Evolutionary conservation across 2,113 vertebrate species (phyloP), one percentile per base, ranked within the genome.

Genomic region (Myotis lucifugus): DNA sequence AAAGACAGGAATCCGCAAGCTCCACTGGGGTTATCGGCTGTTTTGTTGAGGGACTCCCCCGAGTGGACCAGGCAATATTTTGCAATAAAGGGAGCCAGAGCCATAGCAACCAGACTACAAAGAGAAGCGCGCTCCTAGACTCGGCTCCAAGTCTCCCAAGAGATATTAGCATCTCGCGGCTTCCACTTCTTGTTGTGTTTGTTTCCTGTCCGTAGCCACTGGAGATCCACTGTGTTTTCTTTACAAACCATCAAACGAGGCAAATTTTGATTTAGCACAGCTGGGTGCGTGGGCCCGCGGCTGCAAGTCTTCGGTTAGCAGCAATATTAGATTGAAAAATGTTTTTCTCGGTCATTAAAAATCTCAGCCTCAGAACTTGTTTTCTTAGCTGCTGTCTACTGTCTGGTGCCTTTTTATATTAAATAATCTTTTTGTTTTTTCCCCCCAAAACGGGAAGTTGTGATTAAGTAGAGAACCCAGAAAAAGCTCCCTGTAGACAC

Each of bases 41-140:
- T 69, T 85, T 97, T 76, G 48, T 67, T 85, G 82, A 93, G 86
- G 29, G 54, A 66, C 59, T 94, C 82, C 56, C 23, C 32, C 3
- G 78, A 96, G 78, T 42, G 4, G 32, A 74, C 74, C 73, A 76
- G 64, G 83, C 74, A 66, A n/a, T 86, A 87, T 92, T 95, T 96
- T 96, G 88, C 78, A 88, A 46, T 52, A 92, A 92, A 85, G 1
- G 37, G 90, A 92, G 92, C 61, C 29, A 56, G 61, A 88, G 40
- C 46, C 95, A 95, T 96, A 91, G 96, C 96, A 96, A 96, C 95
- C 86, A 48, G 88, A 84, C 37, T 91, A 83, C 83, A 94, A 91
- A 96, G 95, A 84, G 40, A 92, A 91, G 66, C 85, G 21, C 64
- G 64, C 89, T 91, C 91, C 86, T 94, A 70, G 79, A 81, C 88